Percentiles rank a stretch among this genome's conserved stretches.
phyloP scores from a whole-genome alignment of 2,113 vertebrate genomes.

The Sphyrna mokarran region DNA sequence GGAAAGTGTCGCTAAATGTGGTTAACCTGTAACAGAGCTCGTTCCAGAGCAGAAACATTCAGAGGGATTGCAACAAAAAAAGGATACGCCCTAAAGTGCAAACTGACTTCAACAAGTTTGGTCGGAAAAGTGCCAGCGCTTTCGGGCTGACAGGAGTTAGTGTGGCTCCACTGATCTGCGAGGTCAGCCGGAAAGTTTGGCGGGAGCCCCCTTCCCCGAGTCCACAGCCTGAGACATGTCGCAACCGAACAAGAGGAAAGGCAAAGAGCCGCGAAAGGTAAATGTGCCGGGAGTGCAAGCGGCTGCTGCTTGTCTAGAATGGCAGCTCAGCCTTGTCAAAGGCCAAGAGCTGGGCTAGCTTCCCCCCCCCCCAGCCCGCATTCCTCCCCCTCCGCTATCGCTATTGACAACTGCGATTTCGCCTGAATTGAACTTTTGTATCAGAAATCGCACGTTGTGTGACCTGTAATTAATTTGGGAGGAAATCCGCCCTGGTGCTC shows the following conservation, averaged over 20 bases:
- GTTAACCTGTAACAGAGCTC: not conserved
- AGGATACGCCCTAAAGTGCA: slow-evolving; percentile 23
- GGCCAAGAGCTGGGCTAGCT: not conserved
- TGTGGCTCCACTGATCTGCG: not conserved
- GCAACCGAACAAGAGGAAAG: not conserved
- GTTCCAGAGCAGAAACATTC: not conserved
- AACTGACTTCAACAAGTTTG: not conserved
- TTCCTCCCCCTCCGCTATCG: not conserved
- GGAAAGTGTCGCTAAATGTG: not conserved
- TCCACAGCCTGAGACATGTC: not conserved
- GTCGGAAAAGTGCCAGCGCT: not conserved
- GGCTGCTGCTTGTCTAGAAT: not conserved
- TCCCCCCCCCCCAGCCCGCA: not conserved
- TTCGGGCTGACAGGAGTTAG: not conserved
- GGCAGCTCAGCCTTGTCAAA: not conserved
- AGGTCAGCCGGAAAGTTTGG: not conserved
- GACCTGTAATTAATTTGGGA: not conserved
- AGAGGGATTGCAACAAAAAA: not conserved
- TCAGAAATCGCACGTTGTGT: not conserved
- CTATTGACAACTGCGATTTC: not conserved
- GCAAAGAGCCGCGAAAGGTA: not conserved
- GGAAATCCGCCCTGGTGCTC: not conserved
- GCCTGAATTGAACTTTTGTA: not conserved
- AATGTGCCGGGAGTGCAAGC: not conserved
- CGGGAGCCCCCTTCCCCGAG: not conserved